These are phyloP conservation scores for Keiferia lycopersicella DNA, from an alignment of 2,888 invertebrate genomes.

Conservation along the genomic window DNA sequence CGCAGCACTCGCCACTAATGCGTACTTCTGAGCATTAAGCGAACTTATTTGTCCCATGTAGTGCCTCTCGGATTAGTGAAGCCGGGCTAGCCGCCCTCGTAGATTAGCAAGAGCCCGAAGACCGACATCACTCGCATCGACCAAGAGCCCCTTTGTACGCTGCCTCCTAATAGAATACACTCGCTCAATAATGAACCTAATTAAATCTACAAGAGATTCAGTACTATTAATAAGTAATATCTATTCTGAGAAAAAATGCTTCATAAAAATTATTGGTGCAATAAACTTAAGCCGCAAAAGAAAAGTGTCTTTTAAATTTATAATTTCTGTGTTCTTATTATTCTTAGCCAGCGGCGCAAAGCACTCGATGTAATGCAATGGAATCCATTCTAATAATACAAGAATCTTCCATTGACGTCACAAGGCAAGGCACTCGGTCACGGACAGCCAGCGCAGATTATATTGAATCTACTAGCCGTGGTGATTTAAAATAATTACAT, in stretches of 20 bases:
- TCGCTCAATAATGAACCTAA: conserved; percentile 20
- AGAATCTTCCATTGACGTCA: conserved; percentile 22
- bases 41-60: conserved; percentile 70
- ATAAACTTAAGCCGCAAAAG: neutral
- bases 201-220: conserved; percentile 14
- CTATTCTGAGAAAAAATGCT: neutral
- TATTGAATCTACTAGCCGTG: neutral
- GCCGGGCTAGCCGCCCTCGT: conserved; percentile 46
- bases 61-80: conserved; percentile 61
- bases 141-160: conserved; percentile 11
- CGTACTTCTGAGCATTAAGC: conserved; percentile 70
- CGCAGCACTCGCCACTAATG: conserved; percentile 69
- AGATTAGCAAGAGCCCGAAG: conserved; percentile 35
- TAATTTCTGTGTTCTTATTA: neutral
- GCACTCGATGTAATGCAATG: conserved; percentile 14
- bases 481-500: conserved; percentile 21
- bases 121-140: conserved; percentile 25
- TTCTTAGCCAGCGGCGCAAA: conserved; percentile 1
- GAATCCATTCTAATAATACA: conserved; percentile 22
- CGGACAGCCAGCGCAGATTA: conserved; percentile 17
- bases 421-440: conserved; percentile 12
- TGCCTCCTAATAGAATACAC: conserved; percentile 12
- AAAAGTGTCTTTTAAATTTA: neutral
- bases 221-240: conserved; percentile 16
- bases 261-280: too few relatives aligned